These are phyloP conservation scores for Cyclura pinguis DNA, from an alignment of 2,797 vertebrate genomes.

Conservation along the genomic window DNA sequence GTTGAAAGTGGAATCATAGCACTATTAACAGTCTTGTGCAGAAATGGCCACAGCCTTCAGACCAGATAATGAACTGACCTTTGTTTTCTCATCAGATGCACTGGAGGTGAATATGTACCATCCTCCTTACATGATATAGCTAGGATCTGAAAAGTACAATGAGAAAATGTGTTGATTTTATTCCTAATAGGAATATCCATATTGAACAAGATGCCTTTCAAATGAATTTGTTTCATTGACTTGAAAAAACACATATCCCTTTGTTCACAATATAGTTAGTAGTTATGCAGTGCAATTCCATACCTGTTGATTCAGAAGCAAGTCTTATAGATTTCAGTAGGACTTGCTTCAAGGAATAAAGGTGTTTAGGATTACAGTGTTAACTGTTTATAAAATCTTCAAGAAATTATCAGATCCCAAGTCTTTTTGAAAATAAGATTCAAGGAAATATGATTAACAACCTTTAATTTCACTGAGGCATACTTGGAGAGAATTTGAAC, in stretches of 20 bases:
- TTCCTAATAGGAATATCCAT: neutral
- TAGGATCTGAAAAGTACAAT: neutral
- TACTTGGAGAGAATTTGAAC: neutral
- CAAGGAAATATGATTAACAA: neutral
- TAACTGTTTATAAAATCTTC: neutral
- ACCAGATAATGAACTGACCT: neutral
- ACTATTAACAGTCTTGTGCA: no score
- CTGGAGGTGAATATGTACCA: constrained; percentile 5
- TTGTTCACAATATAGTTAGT: neutral
- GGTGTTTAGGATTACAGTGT: neutral
- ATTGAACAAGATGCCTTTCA: constrained; percentile 13
- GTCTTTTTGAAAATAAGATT: neutral
- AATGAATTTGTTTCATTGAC: neutral
- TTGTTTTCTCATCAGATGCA: neutral
- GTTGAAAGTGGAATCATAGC: no score
- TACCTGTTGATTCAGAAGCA: neutral
- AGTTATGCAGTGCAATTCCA: neutral
- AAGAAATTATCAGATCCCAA: neutral
- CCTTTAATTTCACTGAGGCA: neutral
- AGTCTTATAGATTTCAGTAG: neutral
- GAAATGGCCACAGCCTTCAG: neutral
- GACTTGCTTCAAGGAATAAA: neutral
- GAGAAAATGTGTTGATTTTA: neutral
- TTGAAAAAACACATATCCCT: neutral
- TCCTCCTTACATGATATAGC: neutral